phyloP scores from a whole-genome alignment of 1,140 invertebrate species.

The Cydia pomonella region DNA sequence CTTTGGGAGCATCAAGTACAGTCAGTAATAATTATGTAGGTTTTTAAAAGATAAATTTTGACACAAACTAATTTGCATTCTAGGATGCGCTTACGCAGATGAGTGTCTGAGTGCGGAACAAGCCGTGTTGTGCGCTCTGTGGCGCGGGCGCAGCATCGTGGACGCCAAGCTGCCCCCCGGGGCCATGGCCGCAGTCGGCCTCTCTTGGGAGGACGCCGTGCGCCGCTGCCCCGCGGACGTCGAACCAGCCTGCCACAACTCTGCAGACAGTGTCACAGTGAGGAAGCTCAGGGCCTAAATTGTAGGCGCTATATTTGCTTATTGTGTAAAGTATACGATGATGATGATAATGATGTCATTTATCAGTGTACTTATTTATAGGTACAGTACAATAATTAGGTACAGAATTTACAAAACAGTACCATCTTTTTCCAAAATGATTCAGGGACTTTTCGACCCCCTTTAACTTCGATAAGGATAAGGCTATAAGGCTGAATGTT shows the following conservation, averaged over 20 bases:
- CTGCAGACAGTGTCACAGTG: conserved; percentile 92
- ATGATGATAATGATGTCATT: too few species aligned
- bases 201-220: neutral
- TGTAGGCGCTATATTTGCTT: neutral
- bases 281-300: neutral
- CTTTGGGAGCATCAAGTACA: too few species aligned
- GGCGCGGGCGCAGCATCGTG: conserved; percentile 92
- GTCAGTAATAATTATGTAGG: neutral
- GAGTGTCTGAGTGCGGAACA: conserved; percentile 96
- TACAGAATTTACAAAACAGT: too few species aligned
- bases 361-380: too few species aligned
- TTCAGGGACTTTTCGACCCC: too few species aligned
- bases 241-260: conserved; percentile 96
- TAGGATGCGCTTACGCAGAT: conserved; percentile 97
- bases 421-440: too few species aligned
- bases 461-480: too few species aligned
- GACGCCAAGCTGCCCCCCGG: conserved; percentile 88
- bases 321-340: neutral
- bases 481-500: too few species aligned
- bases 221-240: conserved; percentile 79
- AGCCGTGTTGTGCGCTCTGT: conserved; percentile 94
- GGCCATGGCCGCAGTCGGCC: conserved; percentile 92
- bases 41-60: too few species aligned
- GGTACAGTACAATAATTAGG: too few species aligned
- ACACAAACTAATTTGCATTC: too few species aligned